These are phyloP conservation scores for Entomobrya multifasciata DNA, from an alignment of 2,888 invertebrate genomes.

Conservation along the genomic window DNA sequence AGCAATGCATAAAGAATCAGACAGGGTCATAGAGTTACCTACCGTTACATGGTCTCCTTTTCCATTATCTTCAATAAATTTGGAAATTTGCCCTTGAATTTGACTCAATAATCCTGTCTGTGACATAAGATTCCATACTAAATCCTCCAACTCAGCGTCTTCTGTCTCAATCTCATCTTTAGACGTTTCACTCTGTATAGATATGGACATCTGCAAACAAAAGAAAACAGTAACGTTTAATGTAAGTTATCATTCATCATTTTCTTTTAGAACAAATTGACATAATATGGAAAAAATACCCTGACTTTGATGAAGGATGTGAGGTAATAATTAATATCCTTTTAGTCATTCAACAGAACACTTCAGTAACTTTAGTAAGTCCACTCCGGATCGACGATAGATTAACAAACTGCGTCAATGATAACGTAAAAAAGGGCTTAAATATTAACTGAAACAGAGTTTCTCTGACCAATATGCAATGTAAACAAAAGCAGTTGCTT, in stretches of 20 bases:
- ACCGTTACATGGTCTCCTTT: conserved; percentile 63
- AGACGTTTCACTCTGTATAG: conserved; percentile 63
- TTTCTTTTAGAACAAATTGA: too few relatives aligned
- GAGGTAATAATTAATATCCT: too few relatives aligned
- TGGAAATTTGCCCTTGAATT: conserved; percentile 75
- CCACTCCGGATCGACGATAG: too few relatives aligned
- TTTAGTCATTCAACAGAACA: too few relatives aligned
- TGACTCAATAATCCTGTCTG: conserved; percentile 75
- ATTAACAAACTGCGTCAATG: too few relatives aligned
- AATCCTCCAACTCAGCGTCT: conserved; percentile 75
- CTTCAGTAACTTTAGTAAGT: too few relatives aligned
- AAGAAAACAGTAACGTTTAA: neutral
- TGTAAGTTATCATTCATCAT: neutral
- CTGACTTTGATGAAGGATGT: too few relatives aligned
- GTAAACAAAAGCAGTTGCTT: neutral
- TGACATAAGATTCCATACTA: conserved; percentile 75
- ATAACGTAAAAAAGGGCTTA: too few relatives aligned
- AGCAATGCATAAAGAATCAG: neutral
- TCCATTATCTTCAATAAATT: conserved; percentile 76
- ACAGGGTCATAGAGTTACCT: too few relatives aligned
- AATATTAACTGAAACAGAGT: too few relatives aligned
- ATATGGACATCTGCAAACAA: conserved; percentile 55
- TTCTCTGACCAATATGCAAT: too few relatives aligned
- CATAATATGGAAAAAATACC: too few relatives aligned
- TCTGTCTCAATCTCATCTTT: conserved; percentile 66